A percentile compares a stretch with the other conserved stretches of the same genome.
Evolutionary conservation across 2,113 vertebrate genomes (phyloP).

Genomic region (Perca flavescens): DNA sequence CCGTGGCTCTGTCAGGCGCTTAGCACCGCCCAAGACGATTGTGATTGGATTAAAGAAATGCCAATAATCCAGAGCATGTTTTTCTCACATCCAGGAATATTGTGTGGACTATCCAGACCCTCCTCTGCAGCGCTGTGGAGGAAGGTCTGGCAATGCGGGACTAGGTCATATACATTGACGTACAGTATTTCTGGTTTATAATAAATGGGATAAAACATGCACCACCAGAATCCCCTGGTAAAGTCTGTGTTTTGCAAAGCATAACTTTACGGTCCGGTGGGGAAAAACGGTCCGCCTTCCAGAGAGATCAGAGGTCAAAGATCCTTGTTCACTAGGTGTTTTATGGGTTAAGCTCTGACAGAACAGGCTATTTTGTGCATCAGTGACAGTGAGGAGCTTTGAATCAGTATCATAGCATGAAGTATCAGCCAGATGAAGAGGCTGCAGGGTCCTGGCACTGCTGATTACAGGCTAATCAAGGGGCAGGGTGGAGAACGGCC

Average conservation of each 20-base stretch:
- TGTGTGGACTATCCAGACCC: too few relatives aligned
- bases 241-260: neutral
- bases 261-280: neutral
- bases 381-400: slow-evolving; percentile 26
- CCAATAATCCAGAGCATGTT: too few relatives aligned
- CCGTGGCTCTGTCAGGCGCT: too few relatives aligned
- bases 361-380: neutral
- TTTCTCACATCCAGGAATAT: too few relatives aligned
- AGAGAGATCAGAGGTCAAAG: slow-evolving; percentile 20
- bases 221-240: neutral
- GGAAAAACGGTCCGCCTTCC: neutral
- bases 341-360: neutral
- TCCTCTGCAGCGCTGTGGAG: too few relatives aligned
- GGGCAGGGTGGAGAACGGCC: slow-evolving; percentile 13
- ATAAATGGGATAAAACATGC: neutral
- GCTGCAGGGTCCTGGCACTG: slow-evolving; percentile 37
- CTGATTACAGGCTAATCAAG: slow-evolving; percentile 46
- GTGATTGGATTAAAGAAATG: too few relatives aligned
- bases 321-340: slow-evolving; percentile 7
- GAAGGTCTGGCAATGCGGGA: too few relatives aligned
- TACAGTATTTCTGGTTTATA: neutral
- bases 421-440: slow-evolving; percentile 18
- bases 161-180: neutral
- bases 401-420: slow-evolving; percentile 19
- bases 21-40: too few relatives aligned